A percentile compares a stretch with the other conserved stretches of the same genome.
Evolutionary conservation across 2,797 vertebrate genomes (phyloP).

Genomic region (Masticophis lateralis): DNA sequence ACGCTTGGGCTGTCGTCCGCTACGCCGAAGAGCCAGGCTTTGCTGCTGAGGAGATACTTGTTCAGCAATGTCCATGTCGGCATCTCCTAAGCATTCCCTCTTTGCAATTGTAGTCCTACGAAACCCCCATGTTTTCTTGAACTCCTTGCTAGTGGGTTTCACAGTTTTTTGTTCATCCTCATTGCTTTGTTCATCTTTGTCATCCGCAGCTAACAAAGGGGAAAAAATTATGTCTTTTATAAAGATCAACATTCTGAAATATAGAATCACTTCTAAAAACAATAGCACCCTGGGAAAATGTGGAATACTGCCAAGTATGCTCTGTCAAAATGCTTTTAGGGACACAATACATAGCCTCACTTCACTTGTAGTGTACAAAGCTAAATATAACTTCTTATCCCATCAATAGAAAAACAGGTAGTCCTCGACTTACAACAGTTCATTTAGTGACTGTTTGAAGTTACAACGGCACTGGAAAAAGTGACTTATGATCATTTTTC

Average conservation of each 20-base stretch:
- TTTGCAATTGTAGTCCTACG: constrained; percentile 90
- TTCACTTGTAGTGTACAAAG: neutral
- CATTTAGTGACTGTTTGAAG: neutral
- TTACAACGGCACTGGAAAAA: neutral
- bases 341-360: neutral
- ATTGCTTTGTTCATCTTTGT: constrained; percentile 68
- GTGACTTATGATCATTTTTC: neutral
- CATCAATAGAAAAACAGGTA: neutral
- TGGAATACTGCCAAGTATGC: neutral
- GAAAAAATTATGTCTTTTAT: neutral
- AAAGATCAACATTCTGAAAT: neutral
- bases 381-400: neutral
- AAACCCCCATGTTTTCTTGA: constrained; percentile 94
- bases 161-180: constrained; percentile 71
- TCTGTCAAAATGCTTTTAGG: neutral
- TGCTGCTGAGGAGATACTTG: constrained; percentile 69
- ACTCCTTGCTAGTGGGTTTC: constrained; percentile 84
- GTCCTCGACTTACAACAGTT: neutral
- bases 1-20: constrained; percentile 75
- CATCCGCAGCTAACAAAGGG: constrained; percentile 66
- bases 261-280: neutral
- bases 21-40: constrained; percentile 72
- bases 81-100: constrained; percentile 80
- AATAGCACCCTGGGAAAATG: neutral
- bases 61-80: constrained; percentile 70